Percentiles rank a stretch among this genome's conserved stretches.
Conservation (phyloP, 2,113 vertebrate species). For the Phoxinus phoxinus region DNA sequence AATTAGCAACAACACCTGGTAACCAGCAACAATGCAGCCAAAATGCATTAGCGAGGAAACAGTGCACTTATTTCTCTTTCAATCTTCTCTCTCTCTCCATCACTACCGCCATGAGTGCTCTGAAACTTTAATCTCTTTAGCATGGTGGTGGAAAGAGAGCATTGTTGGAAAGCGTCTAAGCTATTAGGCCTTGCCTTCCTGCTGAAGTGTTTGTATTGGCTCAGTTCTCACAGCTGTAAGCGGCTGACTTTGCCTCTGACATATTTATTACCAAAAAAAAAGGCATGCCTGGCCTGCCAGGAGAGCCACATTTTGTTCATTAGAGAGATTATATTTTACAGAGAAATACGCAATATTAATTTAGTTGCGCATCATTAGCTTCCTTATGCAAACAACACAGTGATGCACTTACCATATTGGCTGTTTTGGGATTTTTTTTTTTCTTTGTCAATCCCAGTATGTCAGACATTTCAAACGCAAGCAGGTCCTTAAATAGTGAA, state of each 20-base stretch:
- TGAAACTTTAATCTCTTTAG: slow-evolving; percentile 48
- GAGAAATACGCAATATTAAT: slow-evolving; percentile 58
- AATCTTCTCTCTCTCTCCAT: slow-evolving; percentile 25
- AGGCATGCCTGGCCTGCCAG: slow-evolving; percentile 47
- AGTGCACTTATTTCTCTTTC: slow-evolving; percentile 12
- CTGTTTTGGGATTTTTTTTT: background rate
- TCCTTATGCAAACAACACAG: slow-evolving; percentile 41
- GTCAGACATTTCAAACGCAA: slow-evolving; percentile 1
- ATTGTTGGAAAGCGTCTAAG: slow-evolving; percentile 54
- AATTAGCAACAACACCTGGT: slow-evolving; percentile 7
- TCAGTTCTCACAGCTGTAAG: slow-evolving; percentile 27
- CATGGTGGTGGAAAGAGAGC: slow-evolving; percentile 43
- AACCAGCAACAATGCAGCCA: slow-evolving; percentile 10
- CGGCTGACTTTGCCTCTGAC: slow-evolving; percentile 35
- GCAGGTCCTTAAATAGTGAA: background rate
- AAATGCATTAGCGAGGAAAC: slow-evolving; percentile 28
- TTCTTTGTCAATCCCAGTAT: background rate
- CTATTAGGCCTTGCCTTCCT: slow-evolving; percentile 46
- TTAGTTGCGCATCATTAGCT: slow-evolving; percentile 54
- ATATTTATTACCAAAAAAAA: slow-evolving; percentile 52
- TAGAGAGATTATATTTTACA: slow-evolving; percentile 56
- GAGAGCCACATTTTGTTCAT: slow-evolving; percentile 58
- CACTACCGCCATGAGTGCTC: slow-evolving; percentile 31
- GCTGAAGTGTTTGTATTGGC: slow-evolving; percentile 58
- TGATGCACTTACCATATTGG: slow-evolving; percentile 5